phyloP scores from a whole-genome alignment of 2,113 vertebrate species.

The Zosterops japonicus region DNA sequence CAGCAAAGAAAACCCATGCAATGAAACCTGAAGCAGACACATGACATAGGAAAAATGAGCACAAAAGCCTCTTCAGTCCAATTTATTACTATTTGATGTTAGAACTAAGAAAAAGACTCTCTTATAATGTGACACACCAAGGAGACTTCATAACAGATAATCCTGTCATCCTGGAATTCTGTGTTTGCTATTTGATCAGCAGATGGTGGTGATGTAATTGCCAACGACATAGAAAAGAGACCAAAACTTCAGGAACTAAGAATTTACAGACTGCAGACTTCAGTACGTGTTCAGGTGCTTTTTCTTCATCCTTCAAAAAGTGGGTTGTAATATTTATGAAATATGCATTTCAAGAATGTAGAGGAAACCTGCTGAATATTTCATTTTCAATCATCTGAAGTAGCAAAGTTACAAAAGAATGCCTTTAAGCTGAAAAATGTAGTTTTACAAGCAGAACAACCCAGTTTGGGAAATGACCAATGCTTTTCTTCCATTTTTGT shows the following conservation, averaged over 20 bases:
- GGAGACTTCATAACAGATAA: neutral
- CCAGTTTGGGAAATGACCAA: neutral
- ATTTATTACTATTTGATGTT: neutral
- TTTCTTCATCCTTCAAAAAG: neutral
- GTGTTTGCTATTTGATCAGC: neutral
- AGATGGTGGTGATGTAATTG: neutral
- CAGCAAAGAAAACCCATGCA: neutral
- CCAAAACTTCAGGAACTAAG: neutral
- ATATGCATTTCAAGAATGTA: slow-evolving; percentile 30
- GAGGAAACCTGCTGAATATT: slow-evolving; percentile 67
- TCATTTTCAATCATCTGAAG: slow-evolving; percentile 61
- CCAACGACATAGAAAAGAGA: neutral
- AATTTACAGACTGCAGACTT: slow-evolving; percentile 46
- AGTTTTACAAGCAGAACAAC: slow-evolving; percentile 37
- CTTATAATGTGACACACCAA: neutral
- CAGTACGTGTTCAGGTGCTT: neutral
- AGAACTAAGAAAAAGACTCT: neutral
- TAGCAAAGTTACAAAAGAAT: slow-evolving; percentile 33
- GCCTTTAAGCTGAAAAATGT: slow-evolving; percentile 41
- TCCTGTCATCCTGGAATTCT: neutral
- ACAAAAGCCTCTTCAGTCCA: neutral
- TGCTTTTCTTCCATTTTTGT: neutral
- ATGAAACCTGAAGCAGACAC: neutral
- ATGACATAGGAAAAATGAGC: neutral
- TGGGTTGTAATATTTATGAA: slow-evolving; percentile 34